phyloP scores from a whole-genome alignment of 2,888 invertebrate genomes.

The Marasmarcha lunaedactyla region DNA sequence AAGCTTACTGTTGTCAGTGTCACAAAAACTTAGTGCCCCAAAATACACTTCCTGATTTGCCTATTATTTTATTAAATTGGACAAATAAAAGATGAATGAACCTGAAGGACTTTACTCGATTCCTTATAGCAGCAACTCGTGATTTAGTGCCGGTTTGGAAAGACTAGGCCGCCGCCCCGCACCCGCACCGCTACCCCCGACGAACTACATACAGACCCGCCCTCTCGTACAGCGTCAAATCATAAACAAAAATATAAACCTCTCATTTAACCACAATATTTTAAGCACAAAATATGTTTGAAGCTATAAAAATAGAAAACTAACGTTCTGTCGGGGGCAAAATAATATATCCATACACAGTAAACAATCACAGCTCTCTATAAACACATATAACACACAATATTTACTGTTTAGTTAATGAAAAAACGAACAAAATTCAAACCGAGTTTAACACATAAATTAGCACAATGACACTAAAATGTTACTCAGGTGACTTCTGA shows the following conservation, averaged over 20 bases:
- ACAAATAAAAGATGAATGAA: background rate
- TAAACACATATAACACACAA: slow-evolving; percentile 67
- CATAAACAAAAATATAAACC: background rate
- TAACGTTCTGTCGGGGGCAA: background rate
- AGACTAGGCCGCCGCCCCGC: slow-evolving; percentile 10
- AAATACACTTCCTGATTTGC: no score
- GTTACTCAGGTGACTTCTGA: slow-evolving; percentile 43
- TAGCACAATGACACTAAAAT: slow-evolving; percentile 66
- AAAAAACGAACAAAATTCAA: slow-evolving; percentile 66
- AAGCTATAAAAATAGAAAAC: background rate
- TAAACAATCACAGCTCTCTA: slow-evolving; percentile 57
- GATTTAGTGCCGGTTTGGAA: slow-evolving; percentile 2
- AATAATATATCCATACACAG: background rate
- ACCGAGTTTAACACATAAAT: slow-evolving; percentile 64
- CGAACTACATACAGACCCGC: background rate
- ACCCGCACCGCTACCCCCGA: slow-evolving; percentile 12
- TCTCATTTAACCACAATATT: background rate
- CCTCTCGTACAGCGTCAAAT: no score
- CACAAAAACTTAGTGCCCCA: background rate
- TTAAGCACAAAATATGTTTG: background rate
- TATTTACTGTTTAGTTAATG: slow-evolving; percentile 48
- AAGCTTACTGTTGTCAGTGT: slow-evolving; percentile 52
- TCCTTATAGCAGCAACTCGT: background rate
- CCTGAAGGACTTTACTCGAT: background rate
- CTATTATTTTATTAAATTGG: slow-evolving; percentile 5